phyloP scores from a whole-genome alignment of 2,888 invertebrate species.

The Ophioninae sp. region DNA sequence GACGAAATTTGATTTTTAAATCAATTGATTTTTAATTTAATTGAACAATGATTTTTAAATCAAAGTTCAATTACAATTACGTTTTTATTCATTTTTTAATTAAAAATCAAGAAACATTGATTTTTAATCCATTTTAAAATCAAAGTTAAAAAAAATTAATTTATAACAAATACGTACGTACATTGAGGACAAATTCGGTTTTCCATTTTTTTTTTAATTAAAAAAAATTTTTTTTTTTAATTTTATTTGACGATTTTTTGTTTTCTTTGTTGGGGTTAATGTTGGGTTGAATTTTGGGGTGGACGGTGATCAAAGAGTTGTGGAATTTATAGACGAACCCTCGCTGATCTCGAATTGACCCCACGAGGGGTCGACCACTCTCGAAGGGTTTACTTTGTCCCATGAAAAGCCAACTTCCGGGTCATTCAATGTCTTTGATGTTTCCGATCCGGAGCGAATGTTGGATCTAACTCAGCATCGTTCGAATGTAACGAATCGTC shows the following conservation, averaged over 20 bases:
- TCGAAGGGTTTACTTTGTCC: conserved; percentile 47
- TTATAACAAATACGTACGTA: too few species aligned
- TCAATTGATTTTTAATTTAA: too few species aligned
- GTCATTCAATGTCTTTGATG: conserved; percentile 1
- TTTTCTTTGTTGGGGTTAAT: background rate
- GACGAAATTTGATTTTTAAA: too few species aligned
- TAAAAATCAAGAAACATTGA: too few species aligned
- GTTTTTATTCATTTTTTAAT: too few species aligned
- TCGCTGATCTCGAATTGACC: conserved; percentile 62
- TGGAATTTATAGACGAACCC: conserved; percentile 16
- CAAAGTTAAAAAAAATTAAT: too few species aligned
- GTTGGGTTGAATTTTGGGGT: background rate
- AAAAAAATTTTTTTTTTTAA: background rate
- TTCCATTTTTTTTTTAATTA: background rate
- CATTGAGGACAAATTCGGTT: too few species aligned
- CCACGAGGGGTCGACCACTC: conserved; percentile 63
- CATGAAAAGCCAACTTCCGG: conserved; percentile 28
- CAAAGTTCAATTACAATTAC: too few species aligned
- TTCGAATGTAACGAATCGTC: background rate
- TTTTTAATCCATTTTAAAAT: too few species aligned
- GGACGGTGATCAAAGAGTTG: background rate
- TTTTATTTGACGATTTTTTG: background rate
- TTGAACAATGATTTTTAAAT: too few species aligned
- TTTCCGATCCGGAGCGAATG: conserved; percentile 5
- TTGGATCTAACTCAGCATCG: background rate